Conservation (phyloP, 2,113 vertebrate species). For the Seriola rivoliana region DNA sequence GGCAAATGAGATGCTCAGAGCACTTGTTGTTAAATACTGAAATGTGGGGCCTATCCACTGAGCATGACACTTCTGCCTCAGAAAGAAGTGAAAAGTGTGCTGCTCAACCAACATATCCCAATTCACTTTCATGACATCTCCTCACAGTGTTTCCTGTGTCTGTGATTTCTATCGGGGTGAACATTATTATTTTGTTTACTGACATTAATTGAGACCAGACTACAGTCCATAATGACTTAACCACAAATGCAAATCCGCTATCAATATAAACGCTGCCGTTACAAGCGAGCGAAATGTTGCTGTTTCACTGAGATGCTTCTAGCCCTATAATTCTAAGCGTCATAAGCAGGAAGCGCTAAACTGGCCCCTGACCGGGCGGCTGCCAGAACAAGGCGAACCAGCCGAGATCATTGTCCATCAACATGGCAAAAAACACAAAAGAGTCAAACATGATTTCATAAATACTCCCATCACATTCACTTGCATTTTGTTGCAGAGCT, state of each 20-base stretch:
- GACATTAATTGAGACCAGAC: slow-evolving; percentile 68
- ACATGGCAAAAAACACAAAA: slow-evolving; percentile 71
- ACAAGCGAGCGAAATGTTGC: slow-evolving; percentile 59
- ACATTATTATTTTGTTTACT: slow-evolving; percentile 47
- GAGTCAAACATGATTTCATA: slow-evolving; percentile 75
- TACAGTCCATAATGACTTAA: slow-evolving; percentile 60
- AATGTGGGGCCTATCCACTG: slow-evolving; percentile 54
- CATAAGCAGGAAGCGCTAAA: slow-evolving; percentile 74
- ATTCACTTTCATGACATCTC: slow-evolving; percentile 73
- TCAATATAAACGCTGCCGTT: slow-evolving; percentile 58
- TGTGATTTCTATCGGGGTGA: slow-evolving; percentile 65
- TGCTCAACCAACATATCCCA: slow-evolving; percentile 67
- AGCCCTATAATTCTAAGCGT: slow-evolving; percentile 77
- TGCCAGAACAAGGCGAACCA: slow-evolving; percentile 37
- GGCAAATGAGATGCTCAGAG: slow-evolving; percentile 70
- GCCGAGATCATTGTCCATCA: slow-evolving; percentile 73
- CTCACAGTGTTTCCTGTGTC: slow-evolving; percentile 75
- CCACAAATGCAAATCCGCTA: slow-evolving; percentile 69
- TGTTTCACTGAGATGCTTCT: slow-evolving; percentile 74
- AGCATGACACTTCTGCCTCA: slow-evolving; percentile 49
- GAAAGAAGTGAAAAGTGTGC: slow-evolving; percentile 41
- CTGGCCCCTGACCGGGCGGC: slow-evolving; percentile 59
- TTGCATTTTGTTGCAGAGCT: slow-evolving; percentile 85
- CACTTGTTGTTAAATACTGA: slow-evolving; percentile 56
- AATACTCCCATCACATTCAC: slow-evolving; percentile 83